Evolutionary conservation across 1,140 invertebrate species (phyloP).

Genomic region (Triops longicaudatus): DNA sequence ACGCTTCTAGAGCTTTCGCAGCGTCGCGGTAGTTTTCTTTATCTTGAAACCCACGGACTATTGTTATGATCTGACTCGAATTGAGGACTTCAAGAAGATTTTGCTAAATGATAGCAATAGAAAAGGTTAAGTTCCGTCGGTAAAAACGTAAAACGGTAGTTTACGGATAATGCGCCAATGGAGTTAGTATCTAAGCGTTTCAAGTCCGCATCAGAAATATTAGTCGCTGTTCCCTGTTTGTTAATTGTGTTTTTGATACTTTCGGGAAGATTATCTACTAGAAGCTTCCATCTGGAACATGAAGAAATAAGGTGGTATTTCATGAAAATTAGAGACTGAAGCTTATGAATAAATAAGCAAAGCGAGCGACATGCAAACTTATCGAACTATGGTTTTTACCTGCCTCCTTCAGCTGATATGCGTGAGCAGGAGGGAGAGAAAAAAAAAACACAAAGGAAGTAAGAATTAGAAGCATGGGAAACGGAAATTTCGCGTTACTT

Average conservation of each 20-base stretch:
- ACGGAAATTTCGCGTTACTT: background rate
- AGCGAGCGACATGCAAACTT: background rate
- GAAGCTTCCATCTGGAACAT: background rate
- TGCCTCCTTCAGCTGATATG: background rate
- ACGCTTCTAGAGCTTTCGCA: slow-evolving; percentile 20
- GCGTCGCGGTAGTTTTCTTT: slow-evolving; percentile 13
- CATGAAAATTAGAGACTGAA: background rate
- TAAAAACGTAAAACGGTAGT: background rate
- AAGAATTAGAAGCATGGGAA: background rate
- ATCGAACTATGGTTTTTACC: background rate
- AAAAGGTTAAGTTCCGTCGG: background rate
- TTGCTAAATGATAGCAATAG: background rate
- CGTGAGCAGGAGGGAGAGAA: background rate
- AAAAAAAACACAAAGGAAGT: background rate
- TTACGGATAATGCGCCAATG: background rate
- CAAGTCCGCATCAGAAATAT: background rate
- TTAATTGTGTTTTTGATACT: background rate
- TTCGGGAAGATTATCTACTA: background rate
- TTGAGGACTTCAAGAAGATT: background rate
- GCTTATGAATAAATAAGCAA: background rate
- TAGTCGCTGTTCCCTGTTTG: background rate
- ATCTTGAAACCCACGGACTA: background rate
- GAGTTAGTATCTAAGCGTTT: background rate
- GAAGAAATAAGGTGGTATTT: background rate
- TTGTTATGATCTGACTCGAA: background rate